Evolutionary conservation across 2,888 invertebrate species (phyloP).

Genomic region (Flexamia atlantica): DNA sequence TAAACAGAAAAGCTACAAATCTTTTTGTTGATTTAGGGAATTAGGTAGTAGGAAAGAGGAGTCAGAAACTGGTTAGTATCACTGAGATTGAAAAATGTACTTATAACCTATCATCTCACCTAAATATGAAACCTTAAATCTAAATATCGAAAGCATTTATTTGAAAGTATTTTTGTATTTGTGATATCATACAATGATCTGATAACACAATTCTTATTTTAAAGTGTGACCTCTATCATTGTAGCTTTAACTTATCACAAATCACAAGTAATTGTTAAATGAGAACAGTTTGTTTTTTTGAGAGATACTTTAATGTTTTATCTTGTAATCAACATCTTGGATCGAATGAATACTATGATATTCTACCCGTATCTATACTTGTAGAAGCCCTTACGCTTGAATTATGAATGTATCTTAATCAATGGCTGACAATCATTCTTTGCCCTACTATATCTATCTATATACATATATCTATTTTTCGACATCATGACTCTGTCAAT

Average conservation of each 20-base stretch:
- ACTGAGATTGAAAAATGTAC: not conserved
- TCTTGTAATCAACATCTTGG: not conserved
- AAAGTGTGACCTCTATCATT: conserved; percentile 58
- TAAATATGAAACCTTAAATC: not conserved
- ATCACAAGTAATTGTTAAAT: not conserved
- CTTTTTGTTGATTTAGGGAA: not conserved
- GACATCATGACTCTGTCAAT: conserved; percentile 57
- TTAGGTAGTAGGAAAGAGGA: conserved; percentile 58
- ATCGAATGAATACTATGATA: conserved; percentile 9
- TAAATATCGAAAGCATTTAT: conserved; percentile 44
- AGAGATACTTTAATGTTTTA: conserved; percentile 1
- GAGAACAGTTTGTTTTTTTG: not conserved
- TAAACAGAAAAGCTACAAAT: not conserved
- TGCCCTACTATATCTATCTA: conserved; percentile 60
- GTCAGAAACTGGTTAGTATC: conserved; percentile 43
- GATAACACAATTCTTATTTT: not conserved
- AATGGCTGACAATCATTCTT: conserved; percentile 63
- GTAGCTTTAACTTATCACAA: conserved; percentile 56
- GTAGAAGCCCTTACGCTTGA: conserved; percentile 55
- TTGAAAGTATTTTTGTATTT: conserved; percentile 34
- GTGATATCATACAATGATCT: conserved; percentile 28
- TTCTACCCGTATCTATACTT: conserved; percentile 46
- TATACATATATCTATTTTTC: conserved; percentile 60
- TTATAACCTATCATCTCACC: not conserved
- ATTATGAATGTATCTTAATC: conserved; percentile 59